A percentile compares a stretch with the other conserved stretches of the same genome.
phyloP scores from a whole-genome alignment of 1,140 invertebrate genomes.

The Lordiphosa stackelbergi region DNA sequence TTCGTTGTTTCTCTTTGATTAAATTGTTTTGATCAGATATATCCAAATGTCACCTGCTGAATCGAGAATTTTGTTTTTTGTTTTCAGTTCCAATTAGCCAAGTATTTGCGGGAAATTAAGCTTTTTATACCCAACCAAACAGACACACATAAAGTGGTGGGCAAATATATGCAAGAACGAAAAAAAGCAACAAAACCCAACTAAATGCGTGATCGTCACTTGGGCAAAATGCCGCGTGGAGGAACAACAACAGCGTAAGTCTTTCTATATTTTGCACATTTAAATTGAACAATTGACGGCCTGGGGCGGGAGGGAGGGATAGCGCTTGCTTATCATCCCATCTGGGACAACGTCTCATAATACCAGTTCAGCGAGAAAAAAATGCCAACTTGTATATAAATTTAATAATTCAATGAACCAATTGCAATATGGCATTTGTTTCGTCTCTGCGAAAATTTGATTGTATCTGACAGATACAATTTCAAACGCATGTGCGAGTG shows the following conservation, averaged over 20 bases:
- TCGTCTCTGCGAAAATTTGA: slow-evolving; percentile 54
- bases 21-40: slow-evolving; percentile 10
- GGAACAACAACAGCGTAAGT: slow-evolving; percentile 76
- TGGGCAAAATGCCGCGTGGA: slow-evolving; percentile 76
- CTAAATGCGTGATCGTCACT: slow-evolving; percentile 75
- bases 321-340: no score
- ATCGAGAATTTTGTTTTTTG: neutral
- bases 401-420: slow-evolving; percentile 51
- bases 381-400: slow-evolving; percentile 29
- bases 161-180: slow-evolving; percentile 18
- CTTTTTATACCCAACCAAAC: slow-evolving; percentile 2
- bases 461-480: slow-evolving; percentile 72
- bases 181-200: slow-evolving; percentile 19
- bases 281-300: neutral
- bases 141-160: slow-evolving; percentile 25
- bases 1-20: slow-evolving; percentile 6
- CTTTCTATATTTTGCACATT: slow-evolving; percentile 8
- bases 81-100: slow-evolving; percentile 3
- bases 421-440: slow-evolving; percentile 30
- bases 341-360: slow-evolving; percentile 1
- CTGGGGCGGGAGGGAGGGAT: no score
- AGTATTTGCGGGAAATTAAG: slow-evolving; percentile 23
- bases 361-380: slow-evolving; percentile 14
- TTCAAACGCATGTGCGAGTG: slow-evolving; percentile 27
- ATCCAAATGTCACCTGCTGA: slow-evolving; percentile 3